These are phyloP conservation scores for Stegodyphus dumicola DNA, from an alignment of 1,140 invertebrate genomes.

Conservation along the genomic window DNA sequence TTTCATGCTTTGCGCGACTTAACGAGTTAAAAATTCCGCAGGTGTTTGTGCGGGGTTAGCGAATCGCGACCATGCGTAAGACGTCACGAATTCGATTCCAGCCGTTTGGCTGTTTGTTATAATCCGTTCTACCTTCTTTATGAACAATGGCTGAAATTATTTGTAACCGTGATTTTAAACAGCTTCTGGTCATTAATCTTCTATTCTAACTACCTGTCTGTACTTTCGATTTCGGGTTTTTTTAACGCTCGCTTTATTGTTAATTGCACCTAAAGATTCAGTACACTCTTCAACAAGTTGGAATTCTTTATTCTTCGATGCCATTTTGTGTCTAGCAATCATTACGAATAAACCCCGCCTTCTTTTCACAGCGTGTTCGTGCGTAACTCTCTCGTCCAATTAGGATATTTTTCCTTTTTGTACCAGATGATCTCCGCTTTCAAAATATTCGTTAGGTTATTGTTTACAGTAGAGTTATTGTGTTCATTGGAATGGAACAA, in stretches of 20 bases:
- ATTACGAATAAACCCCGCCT: slow-evolving; percentile 2
- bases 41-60: not conserved
- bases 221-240: not conserved
- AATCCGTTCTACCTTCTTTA: too few species aligned
- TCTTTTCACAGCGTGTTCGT: slow-evolving; percentile 36
- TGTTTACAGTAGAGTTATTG: slow-evolving; percentile 36
- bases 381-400: slow-evolving; percentile 51
- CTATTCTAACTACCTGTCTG: slow-evolving; percentile 24
- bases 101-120: too few species aligned
- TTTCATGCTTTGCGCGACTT: not conserved
- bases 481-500: slow-evolving; percentile 22
- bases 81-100: slow-evolving; percentile 40
- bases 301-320: slow-evolving; percentile 10
- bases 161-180: too few species aligned
- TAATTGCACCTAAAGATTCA: slow-evolving; percentile 51
- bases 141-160: too few species aligned
- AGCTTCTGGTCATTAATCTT: slow-evolving; percentile 30
- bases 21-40: not conserved
- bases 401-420: slow-evolving; percentile 22
- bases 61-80: not conserved
- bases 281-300: slow-evolving; percentile 39
- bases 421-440: slow-evolving; percentile 8
- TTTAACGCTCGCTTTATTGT: not conserved
- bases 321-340: not conserved
- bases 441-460: not conserved